phyloP scores from a whole-genome alignment of 2,797 vertebrate species.

The Eidolon dupreanum region DNA sequence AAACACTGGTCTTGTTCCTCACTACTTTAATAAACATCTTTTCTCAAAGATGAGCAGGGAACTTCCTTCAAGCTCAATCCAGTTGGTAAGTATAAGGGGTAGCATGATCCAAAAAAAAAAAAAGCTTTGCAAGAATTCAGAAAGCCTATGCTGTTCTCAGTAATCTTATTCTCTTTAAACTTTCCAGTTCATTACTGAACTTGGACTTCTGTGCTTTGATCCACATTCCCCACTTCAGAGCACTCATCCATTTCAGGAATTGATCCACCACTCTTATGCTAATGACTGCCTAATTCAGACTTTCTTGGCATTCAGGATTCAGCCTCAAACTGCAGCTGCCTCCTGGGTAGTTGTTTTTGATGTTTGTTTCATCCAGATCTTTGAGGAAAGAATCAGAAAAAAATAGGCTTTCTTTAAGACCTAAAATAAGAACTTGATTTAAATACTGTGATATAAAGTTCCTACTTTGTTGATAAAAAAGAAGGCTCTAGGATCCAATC shows the following conservation, averaged over 20 bases:
- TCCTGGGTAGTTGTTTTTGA: not conserved
- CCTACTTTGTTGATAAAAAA: not conserved
- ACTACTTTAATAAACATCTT: not conserved
- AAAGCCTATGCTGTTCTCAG: not conserved
- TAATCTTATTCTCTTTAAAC: not conserved
- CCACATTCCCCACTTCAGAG: not conserved
- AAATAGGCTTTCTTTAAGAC: not conserved
- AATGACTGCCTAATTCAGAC: not conserved
- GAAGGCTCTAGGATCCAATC: not conserved
- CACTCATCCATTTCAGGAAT: not conserved
- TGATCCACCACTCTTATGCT: not conserved
- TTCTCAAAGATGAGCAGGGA: not conserved
- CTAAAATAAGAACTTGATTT: not conserved
- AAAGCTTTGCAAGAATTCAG: not conserved
- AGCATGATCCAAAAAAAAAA: not conserved
- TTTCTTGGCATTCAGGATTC: not conserved
- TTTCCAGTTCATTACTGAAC: not conserved
- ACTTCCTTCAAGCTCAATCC: not conserved
- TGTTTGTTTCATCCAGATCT: not conserved
- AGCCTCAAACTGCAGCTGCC: not conserved
- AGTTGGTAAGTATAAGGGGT: not conserved
- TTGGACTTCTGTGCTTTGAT: not conserved
- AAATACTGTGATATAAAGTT: not conserved
- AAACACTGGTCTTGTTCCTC: not conserved
- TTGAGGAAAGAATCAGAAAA: constrained; percentile 22